Evolutionary conservation across 1,140 invertebrate species (phyloP), one percentile per base, ranked within the genome.

Genomic region (Homarus americanus): DNA sequence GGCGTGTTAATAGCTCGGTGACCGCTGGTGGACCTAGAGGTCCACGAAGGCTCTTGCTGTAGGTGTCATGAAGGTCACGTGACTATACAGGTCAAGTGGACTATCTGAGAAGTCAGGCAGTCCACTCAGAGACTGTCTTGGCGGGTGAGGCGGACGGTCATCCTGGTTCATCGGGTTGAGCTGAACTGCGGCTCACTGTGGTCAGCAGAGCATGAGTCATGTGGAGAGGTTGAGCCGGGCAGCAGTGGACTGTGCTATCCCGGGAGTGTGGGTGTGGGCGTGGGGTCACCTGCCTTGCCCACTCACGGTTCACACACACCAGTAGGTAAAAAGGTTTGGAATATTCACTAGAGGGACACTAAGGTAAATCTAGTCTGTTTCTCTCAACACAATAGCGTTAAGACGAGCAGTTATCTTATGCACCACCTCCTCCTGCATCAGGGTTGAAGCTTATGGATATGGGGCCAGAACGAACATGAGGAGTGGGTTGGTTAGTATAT

Each of bases 361-460:
- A 58, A 58, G 20, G 53, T 7, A 32, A 24, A n/a, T 17, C 66
- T 76, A 83, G 28, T 87, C 78, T 34, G 78, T 32, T 20, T 92
- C 85, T 32, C 84, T 75, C 69, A 93, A 44, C 79, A 86, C 85
- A 83, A 92, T 78, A 73, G 93, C 82, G 93, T 93, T 91, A 90
- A 94, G 69, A 73, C 93, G 92, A 17, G 94, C 94, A 49, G 94
- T 93, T 66, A 95, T 94, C 89, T 95, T 95, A 73, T 94, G 93
- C 36, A 98, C 96, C 28, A 98, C 97, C 95, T 98, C 44, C 94
- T 98, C 97, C 95, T 98, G 98, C 97, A 99, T 99, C 41, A 99
- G 96, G 93, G 93, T 98, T 99, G 95, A 99, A 99, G 94, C 98
- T 99, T 99, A 99, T 99, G 92, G 98, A 98, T 79, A 99, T 7